phyloP scores from a whole-genome alignment of 2,113 vertebrate genomes.

The Peromyscus californicus region DNA sequence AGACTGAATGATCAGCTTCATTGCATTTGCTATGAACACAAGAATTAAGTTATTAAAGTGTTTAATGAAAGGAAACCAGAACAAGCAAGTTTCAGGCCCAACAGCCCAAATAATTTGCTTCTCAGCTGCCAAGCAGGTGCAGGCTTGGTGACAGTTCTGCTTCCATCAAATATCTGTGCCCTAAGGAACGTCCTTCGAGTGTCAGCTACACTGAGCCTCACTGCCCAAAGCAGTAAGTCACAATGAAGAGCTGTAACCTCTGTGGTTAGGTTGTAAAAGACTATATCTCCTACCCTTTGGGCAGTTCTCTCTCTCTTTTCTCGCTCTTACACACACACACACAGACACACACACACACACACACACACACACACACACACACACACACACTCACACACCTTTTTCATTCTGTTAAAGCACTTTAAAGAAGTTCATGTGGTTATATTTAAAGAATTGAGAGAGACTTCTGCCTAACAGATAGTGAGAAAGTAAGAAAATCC shows the following conservation, averaged over 20 bases:
- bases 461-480: background rate
- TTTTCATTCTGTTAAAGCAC: background rate
- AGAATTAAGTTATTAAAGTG: background rate
- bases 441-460: background rate
- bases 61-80: background rate
- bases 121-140: background rate
- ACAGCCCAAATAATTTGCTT: background rate
- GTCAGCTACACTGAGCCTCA: rapidly evolving
- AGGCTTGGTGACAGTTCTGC: background rate
- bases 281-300: background rate
- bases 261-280: background rate
- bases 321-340: background rate
- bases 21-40: background rate
- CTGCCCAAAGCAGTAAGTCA: background rate
- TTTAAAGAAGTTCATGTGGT: background rate
- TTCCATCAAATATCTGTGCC: rapidly evolving
- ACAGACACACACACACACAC: background rate
- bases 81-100: background rate
- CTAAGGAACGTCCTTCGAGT: background rate
- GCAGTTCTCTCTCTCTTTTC: no score
- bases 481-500: background rate
- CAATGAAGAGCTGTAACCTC: background rate
- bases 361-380: background rate
- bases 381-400: background rate
- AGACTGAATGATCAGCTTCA: background rate